Evolutionary conservation across 2,888 invertebrate species (phyloP), one percentile per base, ranked within the genome.

Genomic region (Orthonevra nobilis): DNA sequence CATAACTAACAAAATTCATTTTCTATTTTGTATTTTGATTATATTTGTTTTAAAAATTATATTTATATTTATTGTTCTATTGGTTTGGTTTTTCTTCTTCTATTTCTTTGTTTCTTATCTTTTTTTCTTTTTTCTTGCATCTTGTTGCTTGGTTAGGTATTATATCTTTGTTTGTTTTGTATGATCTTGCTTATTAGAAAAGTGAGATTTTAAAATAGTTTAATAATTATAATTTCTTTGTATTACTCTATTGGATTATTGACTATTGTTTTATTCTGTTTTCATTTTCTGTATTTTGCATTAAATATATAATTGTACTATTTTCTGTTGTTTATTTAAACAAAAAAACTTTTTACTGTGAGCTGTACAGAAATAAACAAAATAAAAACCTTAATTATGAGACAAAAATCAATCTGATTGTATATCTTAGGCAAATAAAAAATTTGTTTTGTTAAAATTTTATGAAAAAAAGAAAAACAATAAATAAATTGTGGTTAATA

Each of bases 221-320:
- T 38, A 68, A 61, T 73, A 70, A 70, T 70, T 40, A 56, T 72
- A 50, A n/a, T n/a, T 32, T 58, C 28, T 56, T 26, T 56, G 34
- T 40, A 68, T 52, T 72, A 77, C 58, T 52, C 79, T 79, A 79
- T 79, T 79, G 79, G 20, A 72, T 68, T 79, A 79, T 79, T 79
- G 79, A 73, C 79, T 79, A 79, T 79, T 79, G 77, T 60, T 72
- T 9, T 44, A 66, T 66, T 68, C 26, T 56, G 12, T 66, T 68
- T 28, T 28, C 30, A 28, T 66, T 34, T 46, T 64, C 58, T 66
- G 50, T 61, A 14, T 44, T 42, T 52, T 38, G 34, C 28, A 60
- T 63, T 74, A 66, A 69, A 77, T 82, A 75, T 81, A 81, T 81
- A 75, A 73, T 81, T 81, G 81, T 81, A 77, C 75, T 81, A 81